Evolutionary conservation across 2,113 vertebrate genomes (phyloP), one percentile per base, ranked within the genome.

Genomic region (Ctenodactylus gundi): DNA sequence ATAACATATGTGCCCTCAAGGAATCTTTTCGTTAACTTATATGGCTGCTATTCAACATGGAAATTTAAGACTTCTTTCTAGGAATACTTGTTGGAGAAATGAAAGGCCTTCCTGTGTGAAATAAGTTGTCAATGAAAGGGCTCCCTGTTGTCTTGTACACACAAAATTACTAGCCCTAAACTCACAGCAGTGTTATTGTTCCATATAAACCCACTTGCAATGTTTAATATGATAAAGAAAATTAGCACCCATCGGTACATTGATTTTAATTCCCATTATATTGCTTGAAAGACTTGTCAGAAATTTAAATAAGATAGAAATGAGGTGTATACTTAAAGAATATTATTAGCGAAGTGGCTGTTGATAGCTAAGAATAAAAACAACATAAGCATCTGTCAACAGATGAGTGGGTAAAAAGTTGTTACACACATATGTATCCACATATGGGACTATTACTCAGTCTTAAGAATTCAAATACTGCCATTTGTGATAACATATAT

Each of bases 21-120:
- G 14, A 90, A 94, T 87, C 53, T 0, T 27, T 65, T 92, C 76
- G 68, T 58, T 70, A 89, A 78, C 7, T 49, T 57, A 49, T 57
- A 64, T 70, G 9, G 8, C 4, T 6, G 46, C 4, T 62, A 10
- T n/a, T 91, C 20, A 73, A 70, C 88, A 88, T 91, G 93, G 67
- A 75, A 88, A 81, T 80, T 82, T 29, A 68, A 94, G 58, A 23
- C 7, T 51, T n/a, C 58, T 91, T 93, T 91, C 85, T 49, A 73
- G 83, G 17, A 57, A 73, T 41, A 3, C 0, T 83, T 68, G 68
- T 39, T n/a, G 4, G 21, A 85, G 67, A 90, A 94, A 90, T 86
- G 53, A 86, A 85, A 89, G 7, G 77, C 51, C 12, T 73, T 8
- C 8, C 9, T 64, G 0, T 58, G 62, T 60, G 44, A 6, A 53